These are phyloP conservation scores for Gymnodraco acuticeps DNA, from an alignment of 2,797 vertebrate genomes.

Conservation along the genomic window DNA sequence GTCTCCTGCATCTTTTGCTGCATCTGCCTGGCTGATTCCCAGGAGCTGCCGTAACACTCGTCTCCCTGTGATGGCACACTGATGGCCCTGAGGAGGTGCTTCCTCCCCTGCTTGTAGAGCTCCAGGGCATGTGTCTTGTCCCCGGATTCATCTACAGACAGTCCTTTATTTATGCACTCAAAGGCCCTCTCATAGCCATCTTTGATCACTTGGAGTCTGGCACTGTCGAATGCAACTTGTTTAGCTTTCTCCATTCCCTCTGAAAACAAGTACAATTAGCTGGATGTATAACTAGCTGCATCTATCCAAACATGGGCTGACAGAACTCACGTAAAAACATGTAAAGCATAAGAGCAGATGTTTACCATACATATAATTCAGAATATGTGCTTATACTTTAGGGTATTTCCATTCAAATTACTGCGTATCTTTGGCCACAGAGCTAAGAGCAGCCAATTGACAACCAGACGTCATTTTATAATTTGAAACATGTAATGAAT, in stretches of 20 bases:
- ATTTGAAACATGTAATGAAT: background rate
- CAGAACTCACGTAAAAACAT: background rate
- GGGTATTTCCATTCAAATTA: background rate
- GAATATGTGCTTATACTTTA: background rate
- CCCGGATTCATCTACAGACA: constrained; percentile 91
- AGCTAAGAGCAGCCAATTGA: background rate
- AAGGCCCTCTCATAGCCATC: constrained; percentile 94
- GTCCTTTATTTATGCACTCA: constrained; percentile 90
- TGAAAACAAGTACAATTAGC: constrained; percentile 24
- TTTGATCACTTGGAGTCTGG: constrained; percentile 90
- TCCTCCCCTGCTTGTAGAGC: constrained; percentile 89
- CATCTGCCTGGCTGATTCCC: constrained; percentile 94
- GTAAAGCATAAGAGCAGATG: background rate
- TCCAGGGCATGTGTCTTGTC: constrained; percentile 87
- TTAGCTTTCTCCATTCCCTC: constrained; percentile 86
- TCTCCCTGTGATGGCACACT: constrained; percentile 85
- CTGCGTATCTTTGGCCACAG: background rate
- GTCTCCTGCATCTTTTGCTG: constrained; percentile 97
- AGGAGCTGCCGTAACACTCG: constrained; percentile 84
- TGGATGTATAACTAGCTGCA: background rate
- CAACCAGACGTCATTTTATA: background rate
- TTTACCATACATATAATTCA: background rate
- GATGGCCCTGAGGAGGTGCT: constrained; percentile 90
- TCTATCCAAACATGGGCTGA: background rate
- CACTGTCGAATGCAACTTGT: constrained; percentile 85